A percentile compares a stretch with the other conserved stretches of the same genome.
phyloP scores from a whole-genome alignment of 2,888 invertebrate species.

The Mellilla xanthometata region DNA sequence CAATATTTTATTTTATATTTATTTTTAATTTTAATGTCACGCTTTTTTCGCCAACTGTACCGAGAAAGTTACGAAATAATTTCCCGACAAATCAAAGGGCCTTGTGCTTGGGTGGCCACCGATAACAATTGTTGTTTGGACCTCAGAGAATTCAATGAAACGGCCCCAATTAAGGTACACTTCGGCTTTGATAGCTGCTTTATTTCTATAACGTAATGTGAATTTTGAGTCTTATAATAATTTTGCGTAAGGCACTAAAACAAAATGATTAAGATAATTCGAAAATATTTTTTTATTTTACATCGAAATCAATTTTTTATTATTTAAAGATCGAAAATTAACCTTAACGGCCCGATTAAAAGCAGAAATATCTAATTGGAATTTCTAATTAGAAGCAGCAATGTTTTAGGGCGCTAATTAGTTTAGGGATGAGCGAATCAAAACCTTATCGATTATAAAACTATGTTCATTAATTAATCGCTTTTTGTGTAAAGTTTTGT shows the following conservation, averaged over 20 bases:
- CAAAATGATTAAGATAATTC: no score
- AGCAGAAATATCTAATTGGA: constrained; percentile 76
- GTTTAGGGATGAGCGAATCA: constrained; percentile 55
- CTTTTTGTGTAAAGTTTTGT: constrained; percentile 2
- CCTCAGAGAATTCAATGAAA: constrained; percentile 54
- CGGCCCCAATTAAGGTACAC: constrained; percentile 14
- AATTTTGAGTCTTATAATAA: no score
- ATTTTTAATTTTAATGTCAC: no score
- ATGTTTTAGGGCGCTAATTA: constrained; percentile 55
- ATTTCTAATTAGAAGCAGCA: constrained; percentile 72
- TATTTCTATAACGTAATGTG: no score
- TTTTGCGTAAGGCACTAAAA: no score
- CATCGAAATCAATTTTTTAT: no score
- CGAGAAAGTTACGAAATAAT: constrained; percentile 54
- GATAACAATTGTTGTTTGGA: constrained; percentile 74
- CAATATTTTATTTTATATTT: no score
- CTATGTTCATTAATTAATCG: constrained; percentile 23
- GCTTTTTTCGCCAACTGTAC: constrained; percentile 20
- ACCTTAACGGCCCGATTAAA: constrained; percentile 18
- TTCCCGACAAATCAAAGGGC: constrained; percentile 57
- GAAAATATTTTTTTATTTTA: no score
- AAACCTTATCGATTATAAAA: constrained; percentile 36
- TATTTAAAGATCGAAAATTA: not conserved
- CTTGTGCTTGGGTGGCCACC: constrained; percentile 62
- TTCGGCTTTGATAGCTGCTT: not conserved